phyloP scores from a whole-genome alignment of 2,797 vertebrate species.

The Emydoidea blandingii region DNA sequence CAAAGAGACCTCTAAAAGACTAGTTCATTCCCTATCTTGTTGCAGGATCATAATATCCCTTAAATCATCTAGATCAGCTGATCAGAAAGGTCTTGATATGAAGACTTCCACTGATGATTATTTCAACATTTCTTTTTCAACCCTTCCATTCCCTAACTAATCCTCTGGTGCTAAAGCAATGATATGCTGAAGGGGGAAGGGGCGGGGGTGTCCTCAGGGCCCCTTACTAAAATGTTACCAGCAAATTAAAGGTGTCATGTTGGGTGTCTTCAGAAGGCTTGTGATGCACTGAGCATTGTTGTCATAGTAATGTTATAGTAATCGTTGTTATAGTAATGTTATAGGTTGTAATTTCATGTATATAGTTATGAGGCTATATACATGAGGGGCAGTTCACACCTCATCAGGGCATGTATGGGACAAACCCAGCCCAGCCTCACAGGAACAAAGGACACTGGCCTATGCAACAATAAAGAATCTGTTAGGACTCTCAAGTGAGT shows the following conservation, averaged over 20 bases:
- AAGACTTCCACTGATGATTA: constrained; percentile 33
- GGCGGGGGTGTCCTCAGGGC: neutral
- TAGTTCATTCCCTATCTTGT: neutral
- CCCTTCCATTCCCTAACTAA: neutral
- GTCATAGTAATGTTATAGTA: no score
- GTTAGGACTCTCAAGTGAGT: no score
- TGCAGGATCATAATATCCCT: neutral
- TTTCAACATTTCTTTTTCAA: constrained; percentile 19
- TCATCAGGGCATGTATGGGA: no score
- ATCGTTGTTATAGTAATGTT: no score
- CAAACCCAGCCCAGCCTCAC: no score
- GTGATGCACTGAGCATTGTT: no score
- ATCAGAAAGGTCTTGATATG: constrained; percentile 23
- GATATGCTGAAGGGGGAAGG: neutral
- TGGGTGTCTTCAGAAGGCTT: no score
- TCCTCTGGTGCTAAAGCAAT: neutral
- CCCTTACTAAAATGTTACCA: neutral
- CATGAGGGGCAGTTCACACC: no score
- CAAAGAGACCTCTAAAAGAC: neutral
- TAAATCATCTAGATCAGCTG: neutral
- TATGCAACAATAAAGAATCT: no score
- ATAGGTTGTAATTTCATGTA: no score
- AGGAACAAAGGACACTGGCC: no score
- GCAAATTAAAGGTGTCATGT: neutral
- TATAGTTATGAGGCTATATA: neutral